Evolutionary conservation across 2,888 invertebrate species (phyloP), one percentile per base, ranked within the genome.

Genomic region (Spodoptera exigua): DNA sequence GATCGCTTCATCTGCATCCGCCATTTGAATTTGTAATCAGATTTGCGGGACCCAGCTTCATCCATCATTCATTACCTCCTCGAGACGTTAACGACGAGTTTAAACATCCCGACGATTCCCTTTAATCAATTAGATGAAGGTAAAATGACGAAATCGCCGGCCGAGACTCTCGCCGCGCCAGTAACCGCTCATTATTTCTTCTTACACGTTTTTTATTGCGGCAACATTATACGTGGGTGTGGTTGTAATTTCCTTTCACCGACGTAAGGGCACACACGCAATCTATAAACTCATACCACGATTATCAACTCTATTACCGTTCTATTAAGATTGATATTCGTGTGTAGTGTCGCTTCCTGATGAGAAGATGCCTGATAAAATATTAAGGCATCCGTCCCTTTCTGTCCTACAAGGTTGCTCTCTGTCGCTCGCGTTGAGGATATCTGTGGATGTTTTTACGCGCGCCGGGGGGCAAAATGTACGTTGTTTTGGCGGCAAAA

Each of bases 211-310:
- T 94, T 94, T 94, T 93, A 92, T 92, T 92, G 91, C 89, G 85
- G 92, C 93, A 93, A 92, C 93, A 93, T 93, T 93, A 93, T 93
- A 93, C 93, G 94, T 94, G 94, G 94, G 94, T 93, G 94, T 93
- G 94, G 94, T 94, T 93, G 94, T 94, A 93, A 93, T 93, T 94
- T 93, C 93, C 93, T 93, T 94, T 93, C 93, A 93, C 94, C 91
- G 93, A 93, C 89, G 93, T 92, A 92, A 93, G 93, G 93, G 93
- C 94, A 94, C 94, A 94, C 94, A 94, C 92, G 93, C 93, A 90
- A 91, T 92, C 83, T 72, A 41, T 57, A 64, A 66, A 66, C 61
- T 49, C 48, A 59, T 58, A 81, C 78, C 61, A 39, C 62, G 13
- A 86, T 76, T 83, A 66, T 77, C 57, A 56, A 80, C 89, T 79